Conservation (phyloP, 2,888 invertebrate species). For the Hylaea fasciaria region DNA sequence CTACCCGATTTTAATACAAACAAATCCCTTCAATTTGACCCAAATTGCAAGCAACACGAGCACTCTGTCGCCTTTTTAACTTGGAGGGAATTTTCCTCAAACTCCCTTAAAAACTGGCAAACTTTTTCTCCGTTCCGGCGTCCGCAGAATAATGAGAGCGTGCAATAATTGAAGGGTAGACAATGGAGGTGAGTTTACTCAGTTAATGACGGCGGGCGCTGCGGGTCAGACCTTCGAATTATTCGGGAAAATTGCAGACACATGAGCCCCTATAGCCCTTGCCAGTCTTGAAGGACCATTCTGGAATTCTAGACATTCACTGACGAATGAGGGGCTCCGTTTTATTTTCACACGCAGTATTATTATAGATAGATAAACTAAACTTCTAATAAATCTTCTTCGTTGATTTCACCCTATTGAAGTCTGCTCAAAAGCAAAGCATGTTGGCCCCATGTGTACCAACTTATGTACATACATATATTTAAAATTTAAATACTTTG, state of each 20-base stretch:
- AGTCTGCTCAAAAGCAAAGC: too few species aligned
- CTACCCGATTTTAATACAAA: background rate
- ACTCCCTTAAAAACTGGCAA: background rate
- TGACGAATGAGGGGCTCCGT: too few species aligned
- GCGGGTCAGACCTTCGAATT: slow-evolving; percentile 12
- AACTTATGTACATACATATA: too few species aligned
- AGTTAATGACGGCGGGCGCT: slow-evolving; percentile 37
- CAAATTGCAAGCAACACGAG: background rate
- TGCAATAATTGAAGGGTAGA: slow-evolving; percentile 42
- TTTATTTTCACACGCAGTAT: too few species aligned
- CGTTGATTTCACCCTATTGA: too few species aligned
- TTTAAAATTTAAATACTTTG: background rate
- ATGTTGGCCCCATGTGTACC: too few species aligned
- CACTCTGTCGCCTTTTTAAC: background rate
- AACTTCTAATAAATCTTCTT: too few species aligned
- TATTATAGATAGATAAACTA: too few species aligned
- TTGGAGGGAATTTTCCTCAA: background rate
- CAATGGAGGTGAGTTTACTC: slow-evolving; percentile 36
- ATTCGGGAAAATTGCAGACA: background rate
- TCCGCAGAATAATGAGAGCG: slow-evolving; percentile 39
- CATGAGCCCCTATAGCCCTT: too few species aligned
- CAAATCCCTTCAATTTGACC: background rate
- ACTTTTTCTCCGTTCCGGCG: slow-evolving; percentile 4
- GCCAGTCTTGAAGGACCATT: too few species aligned
- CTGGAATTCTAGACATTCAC: too few species aligned